Evolutionary conservation across 2,113 vertebrate species (phyloP), one percentile per base, ranked within the genome.

Genomic region (Oryzias woworae): DNA sequence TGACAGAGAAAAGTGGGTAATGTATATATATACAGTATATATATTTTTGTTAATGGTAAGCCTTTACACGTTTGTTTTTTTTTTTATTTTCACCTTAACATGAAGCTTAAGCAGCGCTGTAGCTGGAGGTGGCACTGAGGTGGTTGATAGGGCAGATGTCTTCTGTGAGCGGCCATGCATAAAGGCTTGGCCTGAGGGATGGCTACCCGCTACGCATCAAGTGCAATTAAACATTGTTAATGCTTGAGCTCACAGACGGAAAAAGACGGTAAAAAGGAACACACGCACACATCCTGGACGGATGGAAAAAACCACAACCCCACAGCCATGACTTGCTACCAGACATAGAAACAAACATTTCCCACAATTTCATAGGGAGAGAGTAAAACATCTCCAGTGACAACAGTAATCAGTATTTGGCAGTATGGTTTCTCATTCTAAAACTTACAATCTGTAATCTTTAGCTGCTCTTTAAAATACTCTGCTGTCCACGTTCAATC

Each of bases 201-300:
- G 50, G 43, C 70, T 55, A 62, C 75, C 77, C 66, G 20, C 80
- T 71, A 72, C 61, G 75, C 81, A 83, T 87, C 82, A 75, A 47
- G 69, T 76, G 74, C 82, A 87, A 82, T 85, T 86, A 82, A 79
- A 78, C 81, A 68, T 71, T 14, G 73, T 73, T 77, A 58, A 63
- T 60, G 66, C 58, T 49, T 58, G 79, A 69, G 63, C 54, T 84
- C 67, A 82, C 41, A 49, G 77, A 69, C 52, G 67, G 63, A 84
- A 74, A 78, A 65, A 85, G 72, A 77, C 60, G 48, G 58, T 65
- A 36, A 85, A 85, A 69, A 75, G 49, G 28, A 56, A 55, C 22
- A 69, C 28, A 69, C 8, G 47, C 75, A 74, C 74, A 67, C 75
- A 69, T 56, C 77, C 71, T 78, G 58, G 62, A 12, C 15, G 26